Evolutionary conservation across 2,888 invertebrate genomes (phyloP).

Genomic region (Clitarchus hookeri): DNA sequence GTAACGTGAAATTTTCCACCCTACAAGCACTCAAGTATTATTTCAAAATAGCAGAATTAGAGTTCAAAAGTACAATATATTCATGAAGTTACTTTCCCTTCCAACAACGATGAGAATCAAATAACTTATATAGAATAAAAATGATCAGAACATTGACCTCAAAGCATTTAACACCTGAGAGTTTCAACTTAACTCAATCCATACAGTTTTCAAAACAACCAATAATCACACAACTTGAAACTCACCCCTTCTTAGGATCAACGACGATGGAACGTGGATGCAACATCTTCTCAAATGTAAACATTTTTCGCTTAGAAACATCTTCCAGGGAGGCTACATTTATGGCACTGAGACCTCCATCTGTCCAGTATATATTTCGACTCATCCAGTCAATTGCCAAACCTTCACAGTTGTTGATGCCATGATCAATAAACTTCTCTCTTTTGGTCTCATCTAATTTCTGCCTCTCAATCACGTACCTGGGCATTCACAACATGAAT

Average conservation of each 20-base stretch:
- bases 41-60: no score
- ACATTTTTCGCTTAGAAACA: conserved; percentile 59
- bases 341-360: conserved; percentile 69
- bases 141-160: no score
- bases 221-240: no score
- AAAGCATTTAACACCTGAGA: no score
- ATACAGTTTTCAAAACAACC: no score
- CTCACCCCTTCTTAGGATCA: conserved; percentile 65
- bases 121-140: no score
- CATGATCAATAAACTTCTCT: conserved; percentile 62
- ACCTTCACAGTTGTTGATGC: conserved; percentile 70
- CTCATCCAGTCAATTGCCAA: conserved; percentile 85
- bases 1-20: no score
- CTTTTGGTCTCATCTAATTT: conserved; percentile 64
- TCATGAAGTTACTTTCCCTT: no score
- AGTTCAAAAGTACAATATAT: no score
- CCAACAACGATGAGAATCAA: no score
- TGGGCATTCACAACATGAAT: conserved; percentile 45
- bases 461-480: conserved; percentile 67
- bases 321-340: conserved; percentile 69
- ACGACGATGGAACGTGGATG: conserved; percentile 72
- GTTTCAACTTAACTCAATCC: no score
- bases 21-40: no score
- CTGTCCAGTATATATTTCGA: conserved; percentile 83
- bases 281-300: conserved; percentile 61